phyloP scores from a whole-genome alignment of 1,140 invertebrate species.

The Drosophila kohkoa region DNA sequence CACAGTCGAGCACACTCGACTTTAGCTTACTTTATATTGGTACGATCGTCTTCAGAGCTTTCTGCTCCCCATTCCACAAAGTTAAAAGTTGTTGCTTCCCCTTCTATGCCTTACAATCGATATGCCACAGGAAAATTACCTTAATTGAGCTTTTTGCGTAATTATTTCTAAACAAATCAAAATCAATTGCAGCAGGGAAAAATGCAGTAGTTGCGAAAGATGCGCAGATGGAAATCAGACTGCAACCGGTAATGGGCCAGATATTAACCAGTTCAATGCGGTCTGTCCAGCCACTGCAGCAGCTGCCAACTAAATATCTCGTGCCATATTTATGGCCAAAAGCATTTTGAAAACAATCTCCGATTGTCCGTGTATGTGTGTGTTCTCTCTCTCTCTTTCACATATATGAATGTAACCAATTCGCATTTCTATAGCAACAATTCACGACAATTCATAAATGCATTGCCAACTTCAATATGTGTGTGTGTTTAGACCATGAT shows the following conservation, averaged over 20 bases:
- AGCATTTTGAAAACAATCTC: slow-evolving; percentile 42
- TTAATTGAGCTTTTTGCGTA: slow-evolving; percentile 16
- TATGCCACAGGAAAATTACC: slow-evolving; percentile 19
- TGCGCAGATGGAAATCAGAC: slow-evolving; percentile 27
- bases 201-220: slow-evolving; percentile 19
- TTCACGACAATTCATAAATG: slow-evolving; percentile 22
- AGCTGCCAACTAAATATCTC: slow-evolving; percentile 30
- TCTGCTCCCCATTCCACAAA: too few species aligned
- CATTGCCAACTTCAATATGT: slow-evolving; percentile 8
- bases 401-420: slow-evolving; percentile 9
- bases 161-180: slow-evolving; percentile 68
- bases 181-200: slow-evolving; percentile 55
- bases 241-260: slow-evolving; percentile 44
- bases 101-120: neutral
- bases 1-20: neutral
- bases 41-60: too few species aligned
- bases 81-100: too few species aligned
- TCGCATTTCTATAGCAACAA: slow-evolving; percentile 6
- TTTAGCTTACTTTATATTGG: neutral
- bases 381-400: neutral
- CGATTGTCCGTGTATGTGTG: slow-evolving; percentile 10
- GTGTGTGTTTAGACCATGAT: slow-evolving; percentile 1
- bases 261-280: slow-evolving; percentile 55
- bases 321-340: slow-evolving; percentile 29
- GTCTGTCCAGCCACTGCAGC: slow-evolving; percentile 46